Evolutionary conservation across 2,113 vertebrate species (phyloP), one percentile per base, ranked within the genome.

Genomic region (Athene noctua): DNA sequence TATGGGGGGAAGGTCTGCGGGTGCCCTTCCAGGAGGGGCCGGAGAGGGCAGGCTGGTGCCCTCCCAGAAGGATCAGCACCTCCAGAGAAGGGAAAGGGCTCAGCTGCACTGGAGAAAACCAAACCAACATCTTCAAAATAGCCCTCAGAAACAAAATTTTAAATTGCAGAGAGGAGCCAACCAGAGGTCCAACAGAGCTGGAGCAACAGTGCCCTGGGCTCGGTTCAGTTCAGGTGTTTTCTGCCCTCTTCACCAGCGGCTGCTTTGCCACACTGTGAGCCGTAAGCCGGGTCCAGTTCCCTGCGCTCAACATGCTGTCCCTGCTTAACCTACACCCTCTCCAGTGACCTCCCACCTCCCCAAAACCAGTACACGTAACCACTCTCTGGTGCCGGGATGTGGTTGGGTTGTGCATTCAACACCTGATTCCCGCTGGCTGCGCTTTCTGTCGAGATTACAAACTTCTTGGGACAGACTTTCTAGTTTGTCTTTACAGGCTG

Each of bases 261-360:
- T 58, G 82, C 79, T 86, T 40, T 55, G 18, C 34, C 55, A 6
- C 55, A 6, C 15, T 30, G 0, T 2, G 20, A 63, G 29, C 4
- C 1, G 0, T 15, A 42, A 59, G 57, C 3, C 68, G 16, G 29
- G 26, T 6, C 14, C 2, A 0, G 36, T 10, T 57, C 36, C 40
- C 46, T 61, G 13, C n/a, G 3, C 11, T 17, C n/a, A 21, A 8
- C 2, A 0, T 8, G 5, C 40, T 73, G 27, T 32, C 18, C 65
- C 29, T 6, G 4, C 16, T 13, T 14, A 12, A 22, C 12, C 40
- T 5, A 5, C 15, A 22, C 20, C 47, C 20, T 88, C 66, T 8
- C 10, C 38, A 1, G 49, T 57, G 22, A 10, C 59, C 40, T 75
- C 36, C 23, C 30, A 8, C 27, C 71, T 66, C 32, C 13, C 11